These are phyloP conservation scores for Helicoverpa assulta DNA, from an alignment of 2,888 invertebrate genomes.

Conservation along the genomic window DNA sequence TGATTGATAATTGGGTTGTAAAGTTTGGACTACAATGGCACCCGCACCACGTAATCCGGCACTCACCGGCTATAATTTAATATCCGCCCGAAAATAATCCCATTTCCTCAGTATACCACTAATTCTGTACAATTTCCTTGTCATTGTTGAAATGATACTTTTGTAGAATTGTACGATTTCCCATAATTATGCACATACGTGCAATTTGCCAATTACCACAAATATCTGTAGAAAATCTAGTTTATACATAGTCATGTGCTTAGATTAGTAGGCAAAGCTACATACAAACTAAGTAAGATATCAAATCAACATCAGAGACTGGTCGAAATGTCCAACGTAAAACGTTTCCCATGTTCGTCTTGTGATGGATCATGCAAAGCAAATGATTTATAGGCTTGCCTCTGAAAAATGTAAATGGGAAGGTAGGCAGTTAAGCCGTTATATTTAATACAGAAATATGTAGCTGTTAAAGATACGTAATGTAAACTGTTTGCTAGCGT, in stretches of 20 bases:
- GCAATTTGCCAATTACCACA: background rate
- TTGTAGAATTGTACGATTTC: conserved; percentile 55
- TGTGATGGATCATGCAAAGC: conserved; percentile 70
- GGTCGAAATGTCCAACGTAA: conserved; percentile 52
- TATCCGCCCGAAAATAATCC: conserved; percentile 88
- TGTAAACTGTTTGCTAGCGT: background rate
- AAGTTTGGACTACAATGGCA: conserved; percentile 76
- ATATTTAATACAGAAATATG: too few species aligned
- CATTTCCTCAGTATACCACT: conserved; percentile 80
- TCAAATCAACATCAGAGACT: conserved; percentile 21
- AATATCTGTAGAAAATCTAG: background rate
- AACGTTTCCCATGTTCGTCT: conserved; percentile 51
- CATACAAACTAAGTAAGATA: background rate
- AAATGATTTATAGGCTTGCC: conserved; percentile 67
- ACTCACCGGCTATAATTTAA: conserved; percentile 87
- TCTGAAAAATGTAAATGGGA: conserved; percentile 16
- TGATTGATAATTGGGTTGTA: conserved; percentile 71
- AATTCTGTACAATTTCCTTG: conserved; percentile 69
- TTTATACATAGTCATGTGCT: background rate
- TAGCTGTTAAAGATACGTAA: background rate
- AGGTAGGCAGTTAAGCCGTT: conserved; percentile 7
- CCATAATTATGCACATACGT: conserved; percentile 20
- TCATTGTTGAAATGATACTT: conserved; percentile 64
- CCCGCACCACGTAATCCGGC: conserved; percentile 82
- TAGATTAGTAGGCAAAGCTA: background rate